Percentiles rank a stretch among this genome's conserved stretches.
Evolutionary conservation across 2,797 vertebrate species (phyloP).

Genomic region (Muraenolepis orangiensis): DNA sequence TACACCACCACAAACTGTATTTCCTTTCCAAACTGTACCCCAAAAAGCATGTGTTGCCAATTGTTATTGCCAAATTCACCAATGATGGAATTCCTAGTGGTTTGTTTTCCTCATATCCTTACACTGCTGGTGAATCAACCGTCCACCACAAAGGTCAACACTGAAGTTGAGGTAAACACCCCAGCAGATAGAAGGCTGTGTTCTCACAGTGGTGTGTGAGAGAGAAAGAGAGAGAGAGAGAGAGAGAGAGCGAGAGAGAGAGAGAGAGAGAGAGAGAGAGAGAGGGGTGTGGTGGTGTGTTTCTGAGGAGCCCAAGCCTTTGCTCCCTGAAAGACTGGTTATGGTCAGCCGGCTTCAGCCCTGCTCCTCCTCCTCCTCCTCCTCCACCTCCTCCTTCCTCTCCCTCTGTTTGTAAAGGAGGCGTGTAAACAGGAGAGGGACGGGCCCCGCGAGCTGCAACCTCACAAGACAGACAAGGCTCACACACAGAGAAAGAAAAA

Average conservation of each 20-base stretch:
- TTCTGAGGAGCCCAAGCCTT: slow-evolving; percentile 23
- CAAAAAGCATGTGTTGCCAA: no score
- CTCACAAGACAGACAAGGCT: slow-evolving; percentile 14
- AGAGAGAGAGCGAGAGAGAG: slow-evolving; percentile 33
- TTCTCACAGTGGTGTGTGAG: slow-evolving; percentile 20
- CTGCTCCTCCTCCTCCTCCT: background rate
- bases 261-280: slow-evolving; percentile 33
- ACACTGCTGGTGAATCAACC: no score
- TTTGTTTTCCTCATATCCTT: no score
- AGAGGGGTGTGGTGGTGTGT: slow-evolving; percentile 26
- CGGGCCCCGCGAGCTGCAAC: slow-evolving; percentile 31
- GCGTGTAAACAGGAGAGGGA: slow-evolving; percentile 49
- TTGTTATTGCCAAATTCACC: no score
- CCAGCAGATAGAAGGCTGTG: slow-evolving; percentile 29
- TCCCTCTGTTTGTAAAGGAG: slow-evolving; percentile 55
- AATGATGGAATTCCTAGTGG: no score
- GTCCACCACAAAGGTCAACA: background rate
- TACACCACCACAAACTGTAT: background rate
- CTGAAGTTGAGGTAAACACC: background rate
- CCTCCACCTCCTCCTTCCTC: slow-evolving; percentile 39
- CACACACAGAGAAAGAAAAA: background rate
- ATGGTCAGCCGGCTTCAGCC: slow-evolving; percentile 53
- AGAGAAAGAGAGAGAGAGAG: slow-evolving; percentile 33
- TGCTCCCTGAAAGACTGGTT: slow-evolving; percentile 55
- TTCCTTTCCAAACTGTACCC: no score